Conservation (phyloP, 1,140 invertebrate genomes). For the Pararge aegeria region DNA sequence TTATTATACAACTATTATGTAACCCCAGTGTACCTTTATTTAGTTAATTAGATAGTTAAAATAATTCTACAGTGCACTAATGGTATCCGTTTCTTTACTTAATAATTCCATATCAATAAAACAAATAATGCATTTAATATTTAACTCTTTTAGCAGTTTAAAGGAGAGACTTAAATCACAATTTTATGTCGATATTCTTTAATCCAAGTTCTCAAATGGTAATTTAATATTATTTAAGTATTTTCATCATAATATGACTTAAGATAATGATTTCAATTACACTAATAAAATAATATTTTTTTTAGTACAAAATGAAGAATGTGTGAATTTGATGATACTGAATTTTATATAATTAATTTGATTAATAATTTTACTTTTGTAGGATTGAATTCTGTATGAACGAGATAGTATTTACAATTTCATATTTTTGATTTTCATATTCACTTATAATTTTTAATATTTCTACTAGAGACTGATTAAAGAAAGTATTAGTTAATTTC, state of each 20-base stretch:
- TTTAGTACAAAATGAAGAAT: constrained; percentile 17
- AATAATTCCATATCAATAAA: neutral
- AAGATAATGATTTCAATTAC: neutral
- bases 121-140: constrained; percentile 3
- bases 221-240: neutral
- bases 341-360: constrained; percentile 2
- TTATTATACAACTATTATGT: neutral
- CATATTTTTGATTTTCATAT: neutral
- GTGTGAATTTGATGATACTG: neutral
- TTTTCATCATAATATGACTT: neutral
- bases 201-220: neutral
- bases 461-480: neutral
- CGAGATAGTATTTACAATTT: neutral
- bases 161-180: neutral
- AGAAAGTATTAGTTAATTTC: too few relatives aligned
- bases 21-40: constrained; percentile 18
- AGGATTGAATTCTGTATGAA: neutral
- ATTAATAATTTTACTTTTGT: neutral
- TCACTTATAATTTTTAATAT: neutral
- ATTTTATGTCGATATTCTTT: neutral
- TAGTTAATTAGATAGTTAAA: neutral
- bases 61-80: neutral
- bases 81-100: neutral
- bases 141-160: neutral
- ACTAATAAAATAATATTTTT: neutral